Base-by-base conservation (phyloP, 2,888 invertebrate genomes). In the Branchellion lobata region DNA sequence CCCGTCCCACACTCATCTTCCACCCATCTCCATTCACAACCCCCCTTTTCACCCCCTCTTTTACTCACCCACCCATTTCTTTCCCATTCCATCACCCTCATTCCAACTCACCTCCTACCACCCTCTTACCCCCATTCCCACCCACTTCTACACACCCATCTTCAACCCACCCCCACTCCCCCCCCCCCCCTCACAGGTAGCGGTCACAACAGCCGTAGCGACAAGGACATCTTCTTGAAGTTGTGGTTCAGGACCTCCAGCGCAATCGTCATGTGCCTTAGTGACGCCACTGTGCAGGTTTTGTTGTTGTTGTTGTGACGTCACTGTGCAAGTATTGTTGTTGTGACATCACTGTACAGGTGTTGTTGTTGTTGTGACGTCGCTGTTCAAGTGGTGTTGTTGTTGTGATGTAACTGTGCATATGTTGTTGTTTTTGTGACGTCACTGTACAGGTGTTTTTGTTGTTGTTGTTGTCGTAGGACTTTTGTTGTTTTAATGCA, bases 201-300 rank as follows among this genome's bases (percentile, higher is more conserved):
- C 18, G 65, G 57, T 5, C n/a, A 36, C 36, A 29, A 33, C 61
- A 53, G 29, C 31, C 21, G 24, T n/a, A 33, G 1, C 33, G 24
- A 51, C 36, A 85, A 85, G 34, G 85, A 85, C 81, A 85, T 88
- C 65, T 87, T 87, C 83, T 86, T 88, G 84, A 88, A 87, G 83
- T 86, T 87, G 80, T 88, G 88, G 88, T 86, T 88, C 82, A 84
- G 88, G 40, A 88, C 88, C 24, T 84, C 85, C 68, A 85, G 86
- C 82, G 88, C 88, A 71, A 88, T 88, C 51, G 86, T 88, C 36
- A 86, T 88, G 84, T 88, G 87, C 82, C 86, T 88, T n/a, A 88
- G 86, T 82, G 87, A 87, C 82, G 88, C 88, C 57, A 88, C 82
- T 36, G 85, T 86, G 1, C 85, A 88, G 88, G 87, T 88, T 82